Conservation (phyloP, 2,113 vertebrate genomes). For the Dasyornis broadbenti region DNA sequence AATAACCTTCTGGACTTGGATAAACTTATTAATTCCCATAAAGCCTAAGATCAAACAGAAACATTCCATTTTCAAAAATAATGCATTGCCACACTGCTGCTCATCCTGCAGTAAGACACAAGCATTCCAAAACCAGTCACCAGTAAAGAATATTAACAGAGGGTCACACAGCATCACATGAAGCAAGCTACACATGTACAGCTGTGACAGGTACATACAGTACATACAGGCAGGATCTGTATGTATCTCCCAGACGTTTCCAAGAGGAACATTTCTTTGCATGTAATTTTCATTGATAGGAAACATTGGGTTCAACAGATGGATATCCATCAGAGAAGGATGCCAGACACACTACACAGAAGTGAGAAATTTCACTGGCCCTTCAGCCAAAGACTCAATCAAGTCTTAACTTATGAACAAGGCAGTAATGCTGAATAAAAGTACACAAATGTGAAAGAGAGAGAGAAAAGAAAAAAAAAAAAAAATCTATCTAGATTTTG, state of each 20-base stretch:
- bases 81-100: background rate
- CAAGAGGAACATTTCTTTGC: background rate
- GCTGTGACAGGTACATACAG: background rate
- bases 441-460: background rate
- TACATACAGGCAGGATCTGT: background rate
- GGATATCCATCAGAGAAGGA: background rate
- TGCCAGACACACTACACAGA: background rate
- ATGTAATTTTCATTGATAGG: background rate
- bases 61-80: background rate
- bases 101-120: background rate
- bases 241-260: accelerated
- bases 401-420: background rate
- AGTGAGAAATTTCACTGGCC: background rate
- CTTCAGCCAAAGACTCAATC: background rate
- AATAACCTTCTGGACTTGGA: background rate
- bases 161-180: background rate
- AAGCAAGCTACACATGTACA: background rate
- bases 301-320: background rate
- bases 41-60: background rate
- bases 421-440: background rate
- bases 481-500: background rate
- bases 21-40: background rate
- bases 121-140: background rate
- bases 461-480: background rate
- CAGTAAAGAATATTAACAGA: background rate